phyloP scores from a whole-genome alignment of 2,113 vertebrate genomes.

The Tetrax tetrax region DNA sequence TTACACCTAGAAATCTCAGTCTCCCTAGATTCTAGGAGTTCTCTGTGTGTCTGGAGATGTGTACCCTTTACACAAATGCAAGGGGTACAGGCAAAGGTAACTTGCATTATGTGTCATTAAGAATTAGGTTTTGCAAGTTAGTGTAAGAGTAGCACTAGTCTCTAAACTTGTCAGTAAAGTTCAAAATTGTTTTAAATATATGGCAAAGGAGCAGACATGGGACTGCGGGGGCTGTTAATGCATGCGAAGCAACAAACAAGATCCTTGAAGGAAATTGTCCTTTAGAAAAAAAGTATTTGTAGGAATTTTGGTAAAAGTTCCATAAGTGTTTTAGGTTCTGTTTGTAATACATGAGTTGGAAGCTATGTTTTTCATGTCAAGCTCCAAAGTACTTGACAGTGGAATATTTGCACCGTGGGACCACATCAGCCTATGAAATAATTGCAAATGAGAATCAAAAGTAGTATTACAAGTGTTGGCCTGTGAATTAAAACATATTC shows the following conservation, averaged over 20 bases:
- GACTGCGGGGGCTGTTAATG: neutral
- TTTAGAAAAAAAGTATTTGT: neutral
- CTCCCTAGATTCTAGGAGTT: neutral
- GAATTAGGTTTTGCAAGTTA: neutral
- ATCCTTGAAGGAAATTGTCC: neutral
- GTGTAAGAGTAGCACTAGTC: neutral
- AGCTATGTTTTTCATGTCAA: neutral
- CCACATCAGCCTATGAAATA: neutral
- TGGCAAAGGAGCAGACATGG: neutral
- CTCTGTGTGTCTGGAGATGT: neutral
- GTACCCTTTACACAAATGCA: neutral
- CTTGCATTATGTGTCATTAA: neutral
- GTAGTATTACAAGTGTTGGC: neutral
- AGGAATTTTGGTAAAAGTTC: neutral
- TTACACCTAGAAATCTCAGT: neutral
- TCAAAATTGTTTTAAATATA: neutral
- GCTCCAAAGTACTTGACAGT: neutral
- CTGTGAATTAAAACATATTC: neutral
- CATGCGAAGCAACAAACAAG: neutral
- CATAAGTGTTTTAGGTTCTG: neutral
- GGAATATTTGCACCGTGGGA: neutral
- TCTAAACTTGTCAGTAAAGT: neutral
- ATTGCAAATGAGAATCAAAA: neutral
- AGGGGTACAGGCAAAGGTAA: neutral
- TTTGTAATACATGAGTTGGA: neutral